Conservation (phyloP, 2,113 vertebrate species). For the Oenanthe oenanthe region DNA sequence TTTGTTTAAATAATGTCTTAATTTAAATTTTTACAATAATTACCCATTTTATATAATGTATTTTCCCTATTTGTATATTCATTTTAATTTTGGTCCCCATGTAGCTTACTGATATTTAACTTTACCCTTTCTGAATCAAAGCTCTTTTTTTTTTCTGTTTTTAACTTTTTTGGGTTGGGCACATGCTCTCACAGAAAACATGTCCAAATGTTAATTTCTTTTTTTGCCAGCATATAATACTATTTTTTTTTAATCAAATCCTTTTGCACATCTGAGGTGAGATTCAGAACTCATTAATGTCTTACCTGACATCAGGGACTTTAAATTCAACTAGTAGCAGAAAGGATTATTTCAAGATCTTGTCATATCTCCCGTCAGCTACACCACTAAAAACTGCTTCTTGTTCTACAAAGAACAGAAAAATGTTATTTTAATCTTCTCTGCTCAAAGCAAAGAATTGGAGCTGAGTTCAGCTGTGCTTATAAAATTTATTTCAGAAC, state of each 20-base stretch:
- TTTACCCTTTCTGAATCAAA: neutral
- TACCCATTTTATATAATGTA: fast-evolving
- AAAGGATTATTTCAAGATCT: conserved; percentile 5
- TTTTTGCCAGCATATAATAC: neutral
- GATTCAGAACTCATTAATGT: conserved; percentile 1
- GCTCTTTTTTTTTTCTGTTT: neutral
- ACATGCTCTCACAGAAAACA: neutral
- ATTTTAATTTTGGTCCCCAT: neutral
- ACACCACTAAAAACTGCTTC: neutral
- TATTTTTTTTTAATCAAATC: neutral
- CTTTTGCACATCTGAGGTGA: neutral
- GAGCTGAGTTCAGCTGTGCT: neutral
- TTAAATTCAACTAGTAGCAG: neutral
- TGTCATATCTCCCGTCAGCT: neutral
- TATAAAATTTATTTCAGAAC: neutral
- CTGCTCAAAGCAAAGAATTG: neutral
- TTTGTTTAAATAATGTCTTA: neutral
- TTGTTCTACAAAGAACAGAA: neutral
- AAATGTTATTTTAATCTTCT: conserved; percentile 5
- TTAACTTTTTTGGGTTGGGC: neutral
- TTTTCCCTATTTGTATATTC: neutral
- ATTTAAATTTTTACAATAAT: neutral
- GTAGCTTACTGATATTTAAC: neutral
- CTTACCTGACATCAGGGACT: neutral
- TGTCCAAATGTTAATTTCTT: neutral